Base-by-base conservation (phyloP, 2,888 invertebrate species). In the Ashinkailepas kermadecensis region DNA sequence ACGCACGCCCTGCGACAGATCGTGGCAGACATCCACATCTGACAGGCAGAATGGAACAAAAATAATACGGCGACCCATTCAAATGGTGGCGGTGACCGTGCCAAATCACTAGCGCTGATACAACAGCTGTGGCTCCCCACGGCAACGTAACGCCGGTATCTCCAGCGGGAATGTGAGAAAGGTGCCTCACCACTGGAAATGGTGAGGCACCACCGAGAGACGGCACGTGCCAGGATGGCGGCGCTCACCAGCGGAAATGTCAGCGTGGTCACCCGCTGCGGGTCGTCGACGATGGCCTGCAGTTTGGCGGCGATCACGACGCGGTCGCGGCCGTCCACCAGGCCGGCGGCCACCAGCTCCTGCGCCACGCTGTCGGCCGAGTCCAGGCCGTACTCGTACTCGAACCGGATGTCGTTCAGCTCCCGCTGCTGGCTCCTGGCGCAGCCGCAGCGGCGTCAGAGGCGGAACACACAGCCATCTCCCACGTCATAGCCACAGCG, bases 371-470 rank as follows among this genome's bases (percentile, higher is more conserved):
- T 97, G 88, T 97, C 96, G 0, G 97, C 83, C 8, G 85, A 83
- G 82, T 85, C 85, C 88, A 95, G 93, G 39, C 95, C 96, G 58
- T 93, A 92, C 25, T 95, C 93, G 87, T 95, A 99, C 88, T 99
- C 98, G 88, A 99, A 99, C 85, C 97, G 92, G 86, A 99, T 99
- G 88, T 99, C 99, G 88, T 99, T 98, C 84, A 99, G 89, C 88
- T 99, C 98, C 82, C 94, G 91, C 84, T 92, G 92, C 78, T 93
- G 90, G 89, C 99, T 99, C 86, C 94, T 94, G 87, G 15, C 10
- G 21, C 65, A n/a, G 10, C 23, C 15, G 23, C 65, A 67, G 23
- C 39, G 39, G 39, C 39, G 39, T 39, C 39, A 39, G 39, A 39
- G 39, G 39, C 39, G 39, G 39, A 39, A 4, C 39, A 39, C 39